These are phyloP conservation scores for Catocala nupta DNA, from an alignment of 2,888 invertebrate species.

Conservation along the genomic window DNA sequence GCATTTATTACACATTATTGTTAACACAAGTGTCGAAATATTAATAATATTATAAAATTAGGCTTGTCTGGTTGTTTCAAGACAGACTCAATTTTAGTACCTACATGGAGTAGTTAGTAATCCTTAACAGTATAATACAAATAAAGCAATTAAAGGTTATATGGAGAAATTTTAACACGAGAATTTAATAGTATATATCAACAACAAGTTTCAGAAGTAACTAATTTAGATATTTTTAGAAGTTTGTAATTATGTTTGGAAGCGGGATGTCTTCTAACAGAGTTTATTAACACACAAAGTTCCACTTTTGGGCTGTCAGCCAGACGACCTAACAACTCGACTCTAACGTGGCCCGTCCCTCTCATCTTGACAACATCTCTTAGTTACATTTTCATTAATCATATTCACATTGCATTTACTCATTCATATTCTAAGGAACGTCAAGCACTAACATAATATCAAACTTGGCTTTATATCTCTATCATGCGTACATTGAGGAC, in stretches of 20 bases:
- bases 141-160: too few species aligned
- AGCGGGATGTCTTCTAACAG: slow-evolving; percentile 7
- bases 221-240: too few species aligned
- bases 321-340: not conserved
- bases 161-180: too few species aligned
- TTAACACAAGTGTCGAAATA: too few species aligned
- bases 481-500: slow-evolving; percentile 55
- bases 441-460: slow-evolving; percentile 26
- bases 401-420: slow-evolving; percentile 41
- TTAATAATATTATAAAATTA: too few species aligned
- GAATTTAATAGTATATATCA: too few species aligned
- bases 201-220: too few species aligned
- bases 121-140: too few species aligned
- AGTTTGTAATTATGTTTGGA: not conserved
- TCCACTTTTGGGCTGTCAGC: slow-evolving; percentile 1
- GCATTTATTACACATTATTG: too few species aligned
- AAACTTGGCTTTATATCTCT: slow-evolving; percentile 42
- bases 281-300: slow-evolving; percentile 7
- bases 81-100: too few species aligned
- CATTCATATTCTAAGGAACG: slow-evolving; percentile 30
- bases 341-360: slow-evolving; percentile 12
- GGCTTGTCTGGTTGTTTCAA: too few species aligned
- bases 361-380: slow-evolving; percentile 24
- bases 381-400: slow-evolving; percentile 48
- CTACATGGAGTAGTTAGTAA: too few species aligned